phyloP scores from a whole-genome alignment of 2,888 invertebrate genomes.

The Abscondita cerata region DNA sequence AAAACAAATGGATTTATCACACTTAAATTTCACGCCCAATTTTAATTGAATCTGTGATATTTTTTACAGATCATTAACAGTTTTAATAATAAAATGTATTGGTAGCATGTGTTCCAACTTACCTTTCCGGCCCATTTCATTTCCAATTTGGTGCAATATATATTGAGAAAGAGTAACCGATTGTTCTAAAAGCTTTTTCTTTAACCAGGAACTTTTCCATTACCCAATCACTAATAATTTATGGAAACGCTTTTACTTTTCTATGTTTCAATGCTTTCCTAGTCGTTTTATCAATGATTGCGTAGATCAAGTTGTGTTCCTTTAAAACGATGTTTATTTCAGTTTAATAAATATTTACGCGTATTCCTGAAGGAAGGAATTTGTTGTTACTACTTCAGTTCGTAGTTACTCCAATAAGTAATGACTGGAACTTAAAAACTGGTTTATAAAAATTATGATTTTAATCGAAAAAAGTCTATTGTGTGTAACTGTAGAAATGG shows the following conservation, averaged over 20 bases:
- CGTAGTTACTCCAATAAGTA: no score
- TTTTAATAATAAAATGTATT: conserved; percentile 35
- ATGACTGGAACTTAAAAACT: no score
- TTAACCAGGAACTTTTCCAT: conserved; percentile 37
- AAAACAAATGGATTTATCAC: no score
- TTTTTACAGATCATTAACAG: conserved; percentile 28
- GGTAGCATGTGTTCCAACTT: conserved; percentile 33
- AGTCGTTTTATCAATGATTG: conserved; percentile 10
- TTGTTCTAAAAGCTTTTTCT: conserved; percentile 37
- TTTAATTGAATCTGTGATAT: no score
- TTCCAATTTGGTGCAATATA: conserved; percentile 34
- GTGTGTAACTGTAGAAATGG: no score
- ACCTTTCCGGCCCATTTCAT: conserved; percentile 36
- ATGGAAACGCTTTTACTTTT: conserved; percentile 36
- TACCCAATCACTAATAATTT: conserved; percentile 37
- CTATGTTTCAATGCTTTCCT: conserved; percentile 23
- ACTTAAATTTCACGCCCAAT: no score
- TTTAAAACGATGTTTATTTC: neutral
- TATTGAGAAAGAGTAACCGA: conserved; percentile 32
- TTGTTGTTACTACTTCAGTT: no score
- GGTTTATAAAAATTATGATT: no score
- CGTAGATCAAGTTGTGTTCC: neutral
- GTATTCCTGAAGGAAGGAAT: no score
- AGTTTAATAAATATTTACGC: no score
- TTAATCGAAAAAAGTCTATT: no score